phyloP scores from a whole-genome alignment of 2,888 invertebrate genomes.

The Schrankia costaestrigalis region DNA sequence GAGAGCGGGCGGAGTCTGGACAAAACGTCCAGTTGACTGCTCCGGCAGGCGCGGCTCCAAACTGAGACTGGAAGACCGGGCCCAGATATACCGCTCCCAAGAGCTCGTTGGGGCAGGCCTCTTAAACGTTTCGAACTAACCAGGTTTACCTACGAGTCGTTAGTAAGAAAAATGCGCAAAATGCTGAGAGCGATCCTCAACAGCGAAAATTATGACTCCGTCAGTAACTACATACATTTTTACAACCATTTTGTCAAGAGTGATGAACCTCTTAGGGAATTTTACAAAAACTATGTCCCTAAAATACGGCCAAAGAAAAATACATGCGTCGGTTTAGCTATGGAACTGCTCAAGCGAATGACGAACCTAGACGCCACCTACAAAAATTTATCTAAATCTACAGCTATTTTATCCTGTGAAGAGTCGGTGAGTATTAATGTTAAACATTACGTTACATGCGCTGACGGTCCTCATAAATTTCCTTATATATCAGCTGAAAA shows the following conservation, averaged over 20 bases:
- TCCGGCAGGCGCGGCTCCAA: conserved; percentile 59
- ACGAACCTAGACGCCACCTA: conserved; percentile 80
- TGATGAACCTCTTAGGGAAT: conserved; percentile 75
- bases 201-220: conserved; percentile 92
- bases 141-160: conserved; percentile 85
- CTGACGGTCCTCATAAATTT: conserved; percentile 77
- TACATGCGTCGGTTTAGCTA: conserved; percentile 90
- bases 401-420: conserved; percentile 89
- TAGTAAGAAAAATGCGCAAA: conserved; percentile 80
- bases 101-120: conserved; percentile 74
- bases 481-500: conserved; percentile 84
- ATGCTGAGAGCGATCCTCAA: conserved; percentile 88
- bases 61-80: conserved; percentile 45
- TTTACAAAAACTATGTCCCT: conserved; percentile 88
- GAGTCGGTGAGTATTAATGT: conserved; percentile 84
- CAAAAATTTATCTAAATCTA: conserved; percentile 83
- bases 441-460: conserved; percentile 75
- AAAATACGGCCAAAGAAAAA: conserved; percentile 87
- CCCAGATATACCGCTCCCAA: conserved; percentile 83
- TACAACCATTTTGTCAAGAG: conserved; percentile 75
- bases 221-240: conserved; percentile 88
- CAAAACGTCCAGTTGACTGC: conserved; percentile 98
- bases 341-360: conserved; percentile 86
- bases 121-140: conserved; percentile 27
- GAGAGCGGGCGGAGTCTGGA: conserved; percentile 89